Evolutionary conservation across 2,888 invertebrate species (phyloP).

Genomic region (Patella ulyssiponensis): DNA sequence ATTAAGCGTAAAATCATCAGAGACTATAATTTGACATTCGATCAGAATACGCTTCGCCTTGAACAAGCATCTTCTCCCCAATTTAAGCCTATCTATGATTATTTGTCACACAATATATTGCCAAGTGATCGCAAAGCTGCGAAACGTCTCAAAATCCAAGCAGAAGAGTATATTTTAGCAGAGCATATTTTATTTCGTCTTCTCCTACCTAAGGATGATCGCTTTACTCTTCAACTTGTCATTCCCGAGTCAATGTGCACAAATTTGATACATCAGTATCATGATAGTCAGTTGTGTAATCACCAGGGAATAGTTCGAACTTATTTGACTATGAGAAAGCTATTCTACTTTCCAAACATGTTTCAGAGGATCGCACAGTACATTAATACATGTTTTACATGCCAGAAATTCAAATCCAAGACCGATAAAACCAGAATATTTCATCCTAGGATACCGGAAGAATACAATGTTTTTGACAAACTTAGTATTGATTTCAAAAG

Average conservation of each 20-base stretch:
- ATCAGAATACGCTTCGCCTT: neutral
- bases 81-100: conserved; percentile 1
- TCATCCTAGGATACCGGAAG: neutral
- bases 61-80: conserved; percentile 6
- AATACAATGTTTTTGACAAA: neutral
- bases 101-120: neutral
- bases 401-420: neutral
- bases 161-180: neutral
- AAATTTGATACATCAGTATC: neutral
- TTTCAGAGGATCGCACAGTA: neutral
- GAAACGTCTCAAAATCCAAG: neutral
- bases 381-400: neutral
- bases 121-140: neutral
- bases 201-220: neutral
- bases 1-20: neutral
- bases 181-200: neutral
- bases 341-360: neutral
- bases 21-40: neutral
- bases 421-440: neutral
- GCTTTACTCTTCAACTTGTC: neutral
- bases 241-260: neutral
- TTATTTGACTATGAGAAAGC: neutral
- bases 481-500: neutral
- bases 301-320: neutral
- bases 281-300: neutral